Percentiles rank a stretch among this genome's conserved stretches.
Conservation (phyloP, 1,140 invertebrate species). For the Holotrichia oblita region DNA sequence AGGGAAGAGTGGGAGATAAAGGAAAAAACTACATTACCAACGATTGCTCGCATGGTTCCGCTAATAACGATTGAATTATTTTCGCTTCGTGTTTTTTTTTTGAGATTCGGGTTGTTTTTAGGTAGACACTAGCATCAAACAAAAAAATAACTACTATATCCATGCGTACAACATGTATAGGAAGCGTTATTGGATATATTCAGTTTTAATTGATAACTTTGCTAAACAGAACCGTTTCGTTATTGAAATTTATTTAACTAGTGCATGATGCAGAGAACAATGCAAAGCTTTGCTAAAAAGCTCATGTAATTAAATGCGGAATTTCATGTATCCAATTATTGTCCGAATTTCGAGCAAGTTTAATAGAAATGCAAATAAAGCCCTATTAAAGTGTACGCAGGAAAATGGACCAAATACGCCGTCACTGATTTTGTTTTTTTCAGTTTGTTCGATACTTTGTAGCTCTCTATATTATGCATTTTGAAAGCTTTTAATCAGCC, state of each 20-base stretch:
- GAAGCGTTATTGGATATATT: neutral
- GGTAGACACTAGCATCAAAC: neutral
- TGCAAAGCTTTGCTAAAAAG: neutral
- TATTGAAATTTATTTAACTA: constrained; percentile 11
- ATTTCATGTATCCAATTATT: constrained; percentile 29
- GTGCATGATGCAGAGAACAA: neutral
- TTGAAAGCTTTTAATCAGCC: no score
- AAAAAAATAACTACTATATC: neutral
- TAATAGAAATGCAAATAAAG: constrained; percentile 17
- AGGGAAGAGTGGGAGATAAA: neutral
- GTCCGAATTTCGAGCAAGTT: constrained; percentile 1
- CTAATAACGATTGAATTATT: neutral
- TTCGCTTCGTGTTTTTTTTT: no score
- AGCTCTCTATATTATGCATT: no score
- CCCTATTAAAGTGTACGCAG: neutral
- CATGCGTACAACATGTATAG: neutral
- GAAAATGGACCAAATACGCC: neutral
- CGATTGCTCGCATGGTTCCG: neutral
- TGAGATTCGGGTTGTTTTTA: no score
- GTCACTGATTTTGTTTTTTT: no score
- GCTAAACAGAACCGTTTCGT: constrained; percentile 22
- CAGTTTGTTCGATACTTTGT: no score
- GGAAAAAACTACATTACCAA: neutral
- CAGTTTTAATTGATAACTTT: constrained; percentile 30
- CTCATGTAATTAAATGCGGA: constrained; percentile 14